Base-by-base conservation (phyloP, 35 echinoderm and acorn worm genomes). In the Strongylocentrotus purpuratus region DNA sequence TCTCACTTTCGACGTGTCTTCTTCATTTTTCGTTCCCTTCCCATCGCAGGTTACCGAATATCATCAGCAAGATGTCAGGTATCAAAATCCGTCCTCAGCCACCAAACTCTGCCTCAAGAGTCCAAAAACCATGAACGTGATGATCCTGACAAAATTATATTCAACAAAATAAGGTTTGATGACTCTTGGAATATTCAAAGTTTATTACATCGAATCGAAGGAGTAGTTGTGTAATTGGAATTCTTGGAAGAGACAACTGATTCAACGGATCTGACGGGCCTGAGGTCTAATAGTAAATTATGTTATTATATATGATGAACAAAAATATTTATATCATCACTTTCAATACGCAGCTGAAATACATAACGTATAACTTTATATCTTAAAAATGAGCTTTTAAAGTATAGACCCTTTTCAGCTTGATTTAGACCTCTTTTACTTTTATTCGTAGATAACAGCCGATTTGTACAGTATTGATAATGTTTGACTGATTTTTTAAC, bases 41-140 rank as follows among this genome's bases (percentile, higher is more conserved):
- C 32, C 78, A 31, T 86, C 48, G 0, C 78, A 95, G 94, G 48
- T 52, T 95, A 33, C 94, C 94, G 41, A 95, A 87, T 33, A 95
- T 95, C 20, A 46, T 45, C 9, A 86, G 86, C 47, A 87, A 88
- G 31, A 88, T 52, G 45, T 88, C 94, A 50, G 45, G 71, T 52
- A 32, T 89, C 13, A 89, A 89, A 28, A 89, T 89, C 45, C 87
- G 45, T 46, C 87, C 32, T 33, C 33, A 33, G 15, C 33, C 87
- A 0, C 87, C 87, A 28, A 46, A 46, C 12, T 45, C 32, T 46
- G 87, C 87, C 25, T 18, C 87, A 89, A 89, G 25, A 46, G 25
- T 22, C 14, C 33, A 33, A 9, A 89, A 89, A 41, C 87, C 87
- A 5, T 89, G 33, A 89, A 25, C 15, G 65, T 22, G 22, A 78